Evolutionary conservation across 1,140 invertebrate species (phyloP).

Genomic region (Piezodorus guildinii): DNA sequence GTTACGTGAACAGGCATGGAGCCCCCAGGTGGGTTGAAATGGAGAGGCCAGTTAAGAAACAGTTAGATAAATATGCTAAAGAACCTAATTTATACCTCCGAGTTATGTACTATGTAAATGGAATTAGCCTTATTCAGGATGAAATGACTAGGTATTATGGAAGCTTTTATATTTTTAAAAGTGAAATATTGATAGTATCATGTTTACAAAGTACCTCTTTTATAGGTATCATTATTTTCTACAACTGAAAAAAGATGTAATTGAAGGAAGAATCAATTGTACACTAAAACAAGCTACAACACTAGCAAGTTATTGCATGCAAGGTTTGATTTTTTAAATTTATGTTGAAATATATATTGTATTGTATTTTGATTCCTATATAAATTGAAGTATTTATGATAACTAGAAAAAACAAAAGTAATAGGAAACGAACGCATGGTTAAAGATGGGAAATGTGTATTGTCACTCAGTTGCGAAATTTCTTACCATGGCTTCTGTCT

Average conservation of each 20-base stretch:
- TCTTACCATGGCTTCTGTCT: no score
- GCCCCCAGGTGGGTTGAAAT: conserved; percentile 77
- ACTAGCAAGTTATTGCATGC: conserved; percentile 83
- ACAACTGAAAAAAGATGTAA: conserved; percentile 86
- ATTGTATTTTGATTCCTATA: no score
- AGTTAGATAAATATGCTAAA: conserved; percentile 83
- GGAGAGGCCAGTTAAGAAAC: conserved; percentile 81
- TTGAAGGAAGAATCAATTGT: conserved; percentile 80
- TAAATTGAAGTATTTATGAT: no score
- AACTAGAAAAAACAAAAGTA: no score
- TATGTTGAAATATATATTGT: no score
- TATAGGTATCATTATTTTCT: conserved; percentile 87
- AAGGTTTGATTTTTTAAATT: conserved; percentile 41
- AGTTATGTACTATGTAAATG: conserved; percentile 88
- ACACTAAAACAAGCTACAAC: conserved; percentile 77
- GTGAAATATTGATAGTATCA: neutral
- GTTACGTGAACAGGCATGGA: conserved; percentile 50
- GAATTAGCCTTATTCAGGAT: conserved; percentile 72
- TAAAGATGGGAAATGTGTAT: no score
- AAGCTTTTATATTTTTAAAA: neutral
- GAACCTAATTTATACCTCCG: conserved; percentile 70
- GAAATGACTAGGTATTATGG: conserved; percentile 65
- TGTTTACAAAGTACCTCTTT: conserved; percentile 21
- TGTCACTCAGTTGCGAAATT: no score
- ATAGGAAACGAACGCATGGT: no score